These are phyloP conservation scores for Prionailurus viverrinus DNA, from an alignment of 2,113 vertebrate species.

Conservation along the genomic window DNA sequence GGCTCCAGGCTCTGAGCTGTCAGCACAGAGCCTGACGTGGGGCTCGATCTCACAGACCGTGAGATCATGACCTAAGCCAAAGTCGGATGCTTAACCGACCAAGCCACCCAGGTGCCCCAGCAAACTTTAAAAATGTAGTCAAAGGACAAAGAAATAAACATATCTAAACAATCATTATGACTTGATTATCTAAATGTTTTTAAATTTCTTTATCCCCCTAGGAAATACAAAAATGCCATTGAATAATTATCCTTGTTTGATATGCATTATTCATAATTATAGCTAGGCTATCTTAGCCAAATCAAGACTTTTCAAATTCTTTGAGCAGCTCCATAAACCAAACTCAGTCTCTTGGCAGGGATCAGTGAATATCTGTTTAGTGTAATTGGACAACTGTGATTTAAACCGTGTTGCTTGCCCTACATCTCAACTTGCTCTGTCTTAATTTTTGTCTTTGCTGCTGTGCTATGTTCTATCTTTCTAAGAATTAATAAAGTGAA, in stretches of 20 bases:
- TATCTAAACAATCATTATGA: slow-evolving; percentile 16
- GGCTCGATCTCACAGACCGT: too few species aligned
- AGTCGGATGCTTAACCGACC: too few species aligned
- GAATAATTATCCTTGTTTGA: slow-evolving; percentile 15
- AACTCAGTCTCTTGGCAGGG: not conserved
- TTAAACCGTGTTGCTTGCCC: not conserved
- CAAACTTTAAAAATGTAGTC: not conserved
- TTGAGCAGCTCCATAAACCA: not conserved
- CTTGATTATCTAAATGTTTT: slow-evolving; percentile 17
- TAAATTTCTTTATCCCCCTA: not conserved
- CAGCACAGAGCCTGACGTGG: too few species aligned
- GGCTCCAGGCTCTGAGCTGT: too few species aligned
- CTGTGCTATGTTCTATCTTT: not conserved
- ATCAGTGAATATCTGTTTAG: not conserved
- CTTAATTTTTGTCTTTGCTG: slow-evolving; percentile 4
- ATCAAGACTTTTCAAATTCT: not conserved
- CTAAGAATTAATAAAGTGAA: slow-evolving; percentile 31
- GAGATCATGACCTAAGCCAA: too few species aligned
- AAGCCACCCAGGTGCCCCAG: too few species aligned
- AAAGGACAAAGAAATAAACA: not conserved
- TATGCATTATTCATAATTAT: not conserved
- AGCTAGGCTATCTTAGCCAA: not conserved
- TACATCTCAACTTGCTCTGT: slow-evolving; percentile 1
- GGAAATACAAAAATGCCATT: not conserved
- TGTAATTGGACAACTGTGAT: not conserved